A percentile compares a stretch with the other conserved stretches of the same genome.
Conservation (phyloP, 2,888 invertebrate species). For the Drosophila falleni region DNA sequence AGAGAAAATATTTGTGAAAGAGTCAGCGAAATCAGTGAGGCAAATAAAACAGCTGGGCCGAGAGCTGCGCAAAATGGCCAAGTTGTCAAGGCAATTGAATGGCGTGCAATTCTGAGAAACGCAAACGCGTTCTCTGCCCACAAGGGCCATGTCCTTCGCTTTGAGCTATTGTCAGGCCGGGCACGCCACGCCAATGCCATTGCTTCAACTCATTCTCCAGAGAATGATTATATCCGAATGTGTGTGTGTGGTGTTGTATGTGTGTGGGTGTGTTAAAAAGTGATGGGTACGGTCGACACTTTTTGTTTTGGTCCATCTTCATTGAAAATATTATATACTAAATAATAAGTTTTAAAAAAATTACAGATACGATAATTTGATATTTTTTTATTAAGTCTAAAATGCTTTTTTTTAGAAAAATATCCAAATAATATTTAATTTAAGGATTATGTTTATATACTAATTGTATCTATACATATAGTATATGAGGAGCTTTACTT, state of each 20-base stretch:
- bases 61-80: slow-evolving; percentile 13
- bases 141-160: slow-evolving; percentile 60
- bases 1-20: background rate
- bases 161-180: slow-evolving; percentile 65
- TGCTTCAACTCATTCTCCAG: slow-evolving; percentile 47
- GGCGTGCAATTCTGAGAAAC: slow-evolving; percentile 70
- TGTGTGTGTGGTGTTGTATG: slow-evolving; percentile 9
- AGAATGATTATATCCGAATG: slow-evolving; percentile 18
- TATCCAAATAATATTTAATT: too few relatives aligned
- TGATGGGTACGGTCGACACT: background rate
- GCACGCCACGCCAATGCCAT: slow-evolving; percentile 71
- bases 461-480: too few relatives aligned
- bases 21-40: slow-evolving; percentile 13
- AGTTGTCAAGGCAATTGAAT: slow-evolving; percentile 70
- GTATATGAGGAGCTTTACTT: too few relatives aligned
- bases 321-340: too few relatives aligned
- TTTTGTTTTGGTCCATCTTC: background rate
- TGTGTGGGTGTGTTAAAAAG: slow-evolving; percentile 25
- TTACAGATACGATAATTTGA: too few relatives aligned
- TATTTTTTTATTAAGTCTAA: too few relatives aligned
- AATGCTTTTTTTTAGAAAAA: too few relatives aligned
- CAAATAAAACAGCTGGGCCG: background rate
- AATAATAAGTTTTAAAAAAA: too few relatives aligned
- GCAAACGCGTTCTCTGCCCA: slow-evolving; percentile 40
- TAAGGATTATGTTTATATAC: too few relatives aligned